phyloP scores from a whole-genome alignment of 2,113 vertebrate species.

The Gallinago paraguaiae region DNA sequence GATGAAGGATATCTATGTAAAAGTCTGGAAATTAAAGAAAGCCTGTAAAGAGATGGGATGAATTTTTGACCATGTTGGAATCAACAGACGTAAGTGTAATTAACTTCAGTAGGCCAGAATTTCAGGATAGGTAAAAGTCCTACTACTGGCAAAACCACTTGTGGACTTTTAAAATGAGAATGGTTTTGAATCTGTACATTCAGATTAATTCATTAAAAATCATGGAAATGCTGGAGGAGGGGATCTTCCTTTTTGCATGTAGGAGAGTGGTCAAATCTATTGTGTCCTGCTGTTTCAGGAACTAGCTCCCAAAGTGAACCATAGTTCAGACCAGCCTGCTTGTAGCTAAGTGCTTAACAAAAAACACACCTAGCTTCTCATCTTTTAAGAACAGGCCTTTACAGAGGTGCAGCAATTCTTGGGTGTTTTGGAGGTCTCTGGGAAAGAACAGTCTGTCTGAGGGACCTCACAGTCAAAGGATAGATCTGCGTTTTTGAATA shows the following conservation, averaged over 20 bases:
- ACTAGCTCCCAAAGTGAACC: neutral
- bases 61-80: neutral
- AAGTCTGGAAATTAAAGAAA: neutral
- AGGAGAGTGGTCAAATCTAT: neutral
- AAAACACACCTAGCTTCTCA: neutral
- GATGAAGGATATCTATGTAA: neutral
- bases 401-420: neutral
- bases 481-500: neutral
- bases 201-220: neutral
- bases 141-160: neutral
- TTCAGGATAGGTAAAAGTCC: neutral
- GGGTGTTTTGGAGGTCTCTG: neutral
- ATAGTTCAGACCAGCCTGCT: neutral
- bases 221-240: neutral
- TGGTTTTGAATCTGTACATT: neutral
- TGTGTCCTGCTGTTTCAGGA: neutral
- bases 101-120: neutral
- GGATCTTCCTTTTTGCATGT: neutral
- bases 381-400: neutral
- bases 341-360: neutral
- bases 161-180: neutral
- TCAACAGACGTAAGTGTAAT: neutral
- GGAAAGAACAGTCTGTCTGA: neutral
- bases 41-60: neutral
- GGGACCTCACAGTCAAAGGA: neutral